Conservation (phyloP, 2,113 vertebrate species). For the Dendrocopos noguchii region DNA sequence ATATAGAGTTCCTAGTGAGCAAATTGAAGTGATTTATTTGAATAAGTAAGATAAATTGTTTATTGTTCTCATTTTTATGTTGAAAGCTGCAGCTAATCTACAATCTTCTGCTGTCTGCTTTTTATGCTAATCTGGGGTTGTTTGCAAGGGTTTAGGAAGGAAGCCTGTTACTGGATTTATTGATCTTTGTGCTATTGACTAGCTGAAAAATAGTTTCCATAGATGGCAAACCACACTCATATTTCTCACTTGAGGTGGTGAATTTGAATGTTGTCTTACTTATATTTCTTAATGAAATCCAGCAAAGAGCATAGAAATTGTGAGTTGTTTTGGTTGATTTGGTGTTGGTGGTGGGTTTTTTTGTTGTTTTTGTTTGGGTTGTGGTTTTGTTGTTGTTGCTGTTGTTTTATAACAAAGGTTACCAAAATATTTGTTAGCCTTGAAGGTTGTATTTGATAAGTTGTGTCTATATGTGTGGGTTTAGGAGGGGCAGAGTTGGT, state of each 20-base stretch:
- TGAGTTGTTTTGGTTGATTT: neutral
- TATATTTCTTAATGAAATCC: neutral
- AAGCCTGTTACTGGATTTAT: neutral
- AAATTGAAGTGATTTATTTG: neutral
- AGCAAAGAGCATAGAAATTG: neutral
- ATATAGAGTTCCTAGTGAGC: neutral
- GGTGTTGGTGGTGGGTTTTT: neutral
- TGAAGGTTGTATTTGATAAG: neutral
- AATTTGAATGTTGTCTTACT: neutral
- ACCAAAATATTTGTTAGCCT: neutral
- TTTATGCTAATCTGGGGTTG: conserved; percentile 10
- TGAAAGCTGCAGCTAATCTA: conserved; percentile 10
- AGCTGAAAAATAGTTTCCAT: neutral
- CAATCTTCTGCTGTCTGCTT: conserved; percentile 15
- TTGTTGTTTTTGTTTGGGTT: neutral
- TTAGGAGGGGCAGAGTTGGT: neutral
- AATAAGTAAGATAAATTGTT: neutral
- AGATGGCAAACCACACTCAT: neutral
- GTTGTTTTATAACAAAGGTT: neutral
- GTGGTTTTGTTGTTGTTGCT: neutral
- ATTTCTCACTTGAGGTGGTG: neutral
- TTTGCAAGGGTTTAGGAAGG: neutral
- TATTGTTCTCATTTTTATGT: conserved; percentile 2
- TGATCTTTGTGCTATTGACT: conserved; percentile 26
- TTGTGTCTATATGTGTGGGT: neutral